Conservation (phyloP, 2,888 invertebrate genomes). For the Hirtodrosophila trivittata region DNA sequence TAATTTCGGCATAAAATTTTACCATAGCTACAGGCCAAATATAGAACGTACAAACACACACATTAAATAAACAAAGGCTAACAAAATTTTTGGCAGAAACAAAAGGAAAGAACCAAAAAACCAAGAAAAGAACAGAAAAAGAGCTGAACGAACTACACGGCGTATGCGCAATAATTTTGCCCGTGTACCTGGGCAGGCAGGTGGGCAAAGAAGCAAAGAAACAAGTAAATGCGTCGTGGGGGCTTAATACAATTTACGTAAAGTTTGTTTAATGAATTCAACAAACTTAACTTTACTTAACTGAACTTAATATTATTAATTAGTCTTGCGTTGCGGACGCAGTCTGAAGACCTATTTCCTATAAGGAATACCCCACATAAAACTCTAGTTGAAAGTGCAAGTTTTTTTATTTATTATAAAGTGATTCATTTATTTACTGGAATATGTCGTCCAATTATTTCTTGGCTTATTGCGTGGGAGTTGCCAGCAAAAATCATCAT, state of each 20-base stretch:
- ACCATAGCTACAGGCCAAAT: conserved; percentile 35
- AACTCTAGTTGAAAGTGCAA: no score
- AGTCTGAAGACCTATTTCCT: no score
- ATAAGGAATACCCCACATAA: no score
- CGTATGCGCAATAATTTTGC: conserved; percentile 58
- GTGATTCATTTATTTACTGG: no score
- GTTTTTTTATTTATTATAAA: no score
- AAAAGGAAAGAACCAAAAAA: background rate
- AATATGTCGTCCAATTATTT: conserved; percentile 27
- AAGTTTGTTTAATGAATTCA: conserved; percentile 40
- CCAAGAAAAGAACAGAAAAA: background rate
- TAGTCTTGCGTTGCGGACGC: conserved; percentile 50
- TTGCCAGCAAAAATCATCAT: conserved; percentile 25
- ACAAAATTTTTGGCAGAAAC: conserved; percentile 30
- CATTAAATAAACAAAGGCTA: background rate
- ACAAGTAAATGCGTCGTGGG: conserved; percentile 45
- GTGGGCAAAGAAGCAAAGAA: no score
- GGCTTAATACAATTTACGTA: conserved; percentile 38
- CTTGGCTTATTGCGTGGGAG: conserved; percentile 38
- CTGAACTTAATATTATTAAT: conserved; percentile 62
- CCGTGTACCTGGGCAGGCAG: conserved; percentile 30
- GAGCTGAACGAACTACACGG: conserved; percentile 37
- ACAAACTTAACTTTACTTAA: conserved; percentile 38
- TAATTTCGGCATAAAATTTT: conserved; percentile 43
- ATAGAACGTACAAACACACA: conserved; percentile 31